phyloP scores from a whole-genome alignment of 2,113 vertebrate species.

The Capreolus pygargus region DNA sequence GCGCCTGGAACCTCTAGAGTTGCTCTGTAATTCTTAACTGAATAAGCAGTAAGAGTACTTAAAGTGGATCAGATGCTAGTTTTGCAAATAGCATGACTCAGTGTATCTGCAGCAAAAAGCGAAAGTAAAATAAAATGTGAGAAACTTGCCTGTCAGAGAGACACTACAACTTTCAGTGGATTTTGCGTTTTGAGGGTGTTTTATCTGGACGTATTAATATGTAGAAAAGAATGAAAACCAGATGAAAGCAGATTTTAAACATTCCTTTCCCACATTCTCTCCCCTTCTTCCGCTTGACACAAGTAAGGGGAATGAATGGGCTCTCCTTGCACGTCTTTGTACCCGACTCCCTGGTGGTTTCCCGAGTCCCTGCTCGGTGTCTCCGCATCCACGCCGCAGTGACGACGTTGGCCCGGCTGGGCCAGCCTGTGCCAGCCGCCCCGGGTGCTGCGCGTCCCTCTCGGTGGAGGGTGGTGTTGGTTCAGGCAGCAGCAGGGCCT shows the following conservation, averaged over 20 bases:
- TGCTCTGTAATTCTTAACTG: background rate
- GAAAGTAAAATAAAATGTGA: background rate
- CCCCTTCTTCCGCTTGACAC: constrained; percentile 82
- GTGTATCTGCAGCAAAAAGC: background rate
- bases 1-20: background rate
- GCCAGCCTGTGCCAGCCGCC: constrained; percentile 75
- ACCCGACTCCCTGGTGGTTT: constrained; percentile 81
- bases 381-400: constrained; percentile 70
- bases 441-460: constrained; percentile 82
- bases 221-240: background rate
- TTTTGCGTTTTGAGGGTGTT: constrained; percentile 30
- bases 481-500: constrained; percentile 72
- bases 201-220: constrained; percentile 14
- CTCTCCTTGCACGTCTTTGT: constrained; percentile 85
- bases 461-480: constrained; percentile 76
- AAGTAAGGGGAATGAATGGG: constrained; percentile 82
- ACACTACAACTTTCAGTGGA: background rate
- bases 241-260: constrained; percentile 46
- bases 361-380: constrained; percentile 67
- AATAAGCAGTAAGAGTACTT: background rate
- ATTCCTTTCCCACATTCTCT: constrained; percentile 80
- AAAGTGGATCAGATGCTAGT: background rate
- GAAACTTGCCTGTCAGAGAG: background rate
- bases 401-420: constrained; percentile 85
- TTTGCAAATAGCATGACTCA: background rate